These are phyloP conservation scores for Neuroscelio doddi DNA, from an alignment of 2,888 invertebrate genomes.

Conservation along the genomic window DNA sequence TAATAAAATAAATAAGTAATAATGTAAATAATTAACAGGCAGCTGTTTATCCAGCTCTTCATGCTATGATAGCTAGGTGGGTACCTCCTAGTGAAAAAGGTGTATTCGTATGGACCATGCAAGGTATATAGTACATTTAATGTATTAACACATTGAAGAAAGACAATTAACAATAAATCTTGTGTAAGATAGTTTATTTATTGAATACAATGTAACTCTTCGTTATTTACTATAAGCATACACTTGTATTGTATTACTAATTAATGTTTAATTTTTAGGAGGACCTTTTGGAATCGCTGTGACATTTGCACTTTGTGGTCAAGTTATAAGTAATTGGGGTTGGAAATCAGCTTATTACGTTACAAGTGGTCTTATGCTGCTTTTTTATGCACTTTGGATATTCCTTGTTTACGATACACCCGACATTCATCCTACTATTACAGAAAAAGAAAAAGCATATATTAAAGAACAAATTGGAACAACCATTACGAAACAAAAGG, in stretches of 20 bases:
- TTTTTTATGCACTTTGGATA: slow-evolving; percentile 79
- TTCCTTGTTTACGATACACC: slow-evolving; percentile 80
- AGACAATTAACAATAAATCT: too few relatives aligned
- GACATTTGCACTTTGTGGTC: slow-evolving; percentile 80
- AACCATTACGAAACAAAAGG: slow-evolving; percentile 63
- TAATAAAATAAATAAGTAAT: slow-evolving; percentile 8
- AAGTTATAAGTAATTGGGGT: slow-evolving; percentile 77
- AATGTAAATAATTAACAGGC: slow-evolving; percentile 70
- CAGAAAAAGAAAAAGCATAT: slow-evolving; percentile 77
- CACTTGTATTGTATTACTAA: too few relatives aligned
- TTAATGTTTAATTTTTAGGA: slow-evolving; percentile 72
- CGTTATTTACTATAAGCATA: too few relatives aligned
- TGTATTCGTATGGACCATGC: slow-evolving; percentile 81
- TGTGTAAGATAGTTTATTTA: too few relatives aligned
- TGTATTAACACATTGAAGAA: background rate
- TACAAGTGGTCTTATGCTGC: slow-evolving; percentile 75
- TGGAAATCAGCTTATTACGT: slow-evolving; percentile 82
- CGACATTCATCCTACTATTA: slow-evolving; percentile 77
- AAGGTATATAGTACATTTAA: slow-evolving; percentile 53
- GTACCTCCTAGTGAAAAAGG: slow-evolving; percentile 84
- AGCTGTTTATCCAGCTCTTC: slow-evolving; percentile 79
- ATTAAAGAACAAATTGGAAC: slow-evolving; percentile 73
- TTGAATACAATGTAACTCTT: background rate
- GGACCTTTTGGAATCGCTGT: slow-evolving; percentile 83
- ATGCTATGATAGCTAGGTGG: slow-evolving; percentile 82